Conservation (phyloP, 2,888 invertebrate species). For the Melanchra persicariae region DNA sequence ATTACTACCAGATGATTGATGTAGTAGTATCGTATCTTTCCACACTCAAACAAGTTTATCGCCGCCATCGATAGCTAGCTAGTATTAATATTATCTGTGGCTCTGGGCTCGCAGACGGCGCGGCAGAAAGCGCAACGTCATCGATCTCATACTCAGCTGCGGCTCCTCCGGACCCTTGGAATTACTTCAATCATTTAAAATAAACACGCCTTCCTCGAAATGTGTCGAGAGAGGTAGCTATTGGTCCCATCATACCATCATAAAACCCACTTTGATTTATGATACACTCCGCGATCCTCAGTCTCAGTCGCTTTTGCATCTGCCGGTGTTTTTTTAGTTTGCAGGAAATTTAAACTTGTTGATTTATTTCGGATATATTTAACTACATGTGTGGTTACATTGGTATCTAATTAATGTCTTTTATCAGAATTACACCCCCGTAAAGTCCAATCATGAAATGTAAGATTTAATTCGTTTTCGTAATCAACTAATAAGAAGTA, state of each 20-base stretch:
- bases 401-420: slow-evolving; percentile 47
- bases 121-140: slow-evolving; percentile 84
- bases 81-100: slow-evolving; percentile 86
- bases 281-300: slow-evolving; percentile 72
- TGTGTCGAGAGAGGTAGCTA: slow-evolving; percentile 77
- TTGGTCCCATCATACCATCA: slow-evolving; percentile 75
- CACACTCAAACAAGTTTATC: slow-evolving; percentile 86
- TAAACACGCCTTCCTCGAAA: slow-evolving; percentile 85
- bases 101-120: slow-evolving; percentile 74
- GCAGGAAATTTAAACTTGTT: slow-evolving; percentile 40
- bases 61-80: slow-evolving; percentile 82
- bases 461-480: slow-evolving; percentile 81
- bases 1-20: slow-evolving; percentile 85
- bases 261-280: slow-evolving; percentile 84
- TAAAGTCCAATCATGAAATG: slow-evolving; percentile 69
- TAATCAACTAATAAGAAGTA: slow-evolving; percentile 88
- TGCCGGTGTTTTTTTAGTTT: slow-evolving; percentile 70
- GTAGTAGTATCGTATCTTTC: slow-evolving; percentile 78
- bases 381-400: slow-evolving; percentile 8
- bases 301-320: slow-evolving; percentile 72
- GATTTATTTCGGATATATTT: slow-evolving; percentile 37
- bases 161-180: slow-evolving; percentile 76
- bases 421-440: slow-evolving; percentile 25
- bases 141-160: slow-evolving; percentile 80
- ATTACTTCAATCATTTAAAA: slow-evolving; percentile 86